Conservation (phyloP, 2,797 vertebrate species). For the Callimico goeldii region DNA sequence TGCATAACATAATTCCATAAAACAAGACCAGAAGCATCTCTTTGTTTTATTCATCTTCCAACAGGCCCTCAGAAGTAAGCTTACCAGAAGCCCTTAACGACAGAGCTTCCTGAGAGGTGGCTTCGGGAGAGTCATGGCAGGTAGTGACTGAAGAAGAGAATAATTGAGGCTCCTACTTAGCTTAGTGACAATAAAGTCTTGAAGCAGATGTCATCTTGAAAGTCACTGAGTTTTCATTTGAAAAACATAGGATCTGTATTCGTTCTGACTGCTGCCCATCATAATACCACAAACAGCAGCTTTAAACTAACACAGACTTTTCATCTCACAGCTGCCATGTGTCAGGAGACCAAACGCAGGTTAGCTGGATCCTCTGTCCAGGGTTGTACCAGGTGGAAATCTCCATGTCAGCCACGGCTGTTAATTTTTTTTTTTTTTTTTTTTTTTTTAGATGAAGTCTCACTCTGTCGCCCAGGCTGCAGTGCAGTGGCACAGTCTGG, state of each 20-base stretch:
- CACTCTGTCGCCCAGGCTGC: not conserved
- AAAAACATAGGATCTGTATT: constrained; percentile 65
- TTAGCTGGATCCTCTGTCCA: not conserved
- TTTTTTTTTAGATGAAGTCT: not conserved
- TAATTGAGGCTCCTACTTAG: constrained; percentile 76
- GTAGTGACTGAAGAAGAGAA: constrained; percentile 70
- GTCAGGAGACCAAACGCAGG: not conserved
- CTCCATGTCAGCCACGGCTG: not conserved
- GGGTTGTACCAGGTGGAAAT: not conserved
- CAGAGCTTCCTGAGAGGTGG: constrained; percentile 69
- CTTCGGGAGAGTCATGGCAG: constrained; percentile 77
- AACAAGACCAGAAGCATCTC: constrained; percentile 67
- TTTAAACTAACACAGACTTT: not conserved
- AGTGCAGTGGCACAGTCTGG: not conserved
- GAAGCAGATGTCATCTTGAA: constrained; percentile 76
- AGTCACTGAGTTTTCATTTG: constrained; percentile 78
- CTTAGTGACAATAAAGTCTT: constrained; percentile 79
- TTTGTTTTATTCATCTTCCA: constrained; percentile 82
- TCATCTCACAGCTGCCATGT: not conserved
- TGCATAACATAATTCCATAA: constrained; percentile 65
- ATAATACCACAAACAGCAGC: not conserved
- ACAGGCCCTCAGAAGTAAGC: constrained; percentile 74
- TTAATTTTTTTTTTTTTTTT: no score
- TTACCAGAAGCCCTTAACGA: constrained; percentile 75
- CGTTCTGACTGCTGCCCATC: not conserved